A percentile compares a stretch with the other conserved stretches of the same genome.
Conservation (phyloP, 2,113 vertebrate genomes). For the Ariopsis seemanni region DNA sequence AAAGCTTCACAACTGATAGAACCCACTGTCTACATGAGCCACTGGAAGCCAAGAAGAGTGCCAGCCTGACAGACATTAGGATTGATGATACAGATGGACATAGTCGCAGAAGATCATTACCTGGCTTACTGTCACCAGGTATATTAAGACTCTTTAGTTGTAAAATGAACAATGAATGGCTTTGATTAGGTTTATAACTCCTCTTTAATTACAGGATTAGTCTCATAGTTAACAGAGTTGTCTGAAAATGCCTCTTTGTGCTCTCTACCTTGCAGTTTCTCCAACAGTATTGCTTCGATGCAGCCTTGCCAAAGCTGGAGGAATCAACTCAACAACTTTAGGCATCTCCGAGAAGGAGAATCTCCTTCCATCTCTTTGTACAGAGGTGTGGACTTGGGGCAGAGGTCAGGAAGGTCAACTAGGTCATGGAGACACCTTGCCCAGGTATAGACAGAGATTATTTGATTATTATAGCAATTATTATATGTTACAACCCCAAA, state of each 20-base stretch:
- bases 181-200: not conserved
- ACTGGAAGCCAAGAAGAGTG: slow-evolving; percentile 86
- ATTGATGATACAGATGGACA: slow-evolving; percentile 77
- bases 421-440: slow-evolving; percentile 90
- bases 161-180: not conserved
- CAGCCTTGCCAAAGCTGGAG: not conserved
- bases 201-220: not conserved
- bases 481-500: not conserved
- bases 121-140: slow-evolving; percentile 88
- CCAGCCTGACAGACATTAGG: slow-evolving; percentile 87
- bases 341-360: slow-evolving; percentile 71
- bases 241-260: not conserved
- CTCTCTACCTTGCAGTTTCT: not conserved
- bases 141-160: slow-evolving; percentile 39
- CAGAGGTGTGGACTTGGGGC: slow-evolving; percentile 98
- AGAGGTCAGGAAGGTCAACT: slow-evolving; percentile 93
- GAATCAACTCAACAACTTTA: slow-evolving; percentile 65
- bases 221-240: not conserved
- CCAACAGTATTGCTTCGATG: not conserved
- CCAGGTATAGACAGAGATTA: slow-evolving; percentile 74
- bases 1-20: not conserved
- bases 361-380: slow-evolving; percentile 84
- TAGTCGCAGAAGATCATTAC: slow-evolving; percentile 84
- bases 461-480: not conserved
- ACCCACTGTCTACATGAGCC: slow-evolving; percentile 67